Evolutionary conservation across 2,113 vertebrate genomes (phyloP).

Genomic region (Prochilodus magdalenae): DNA sequence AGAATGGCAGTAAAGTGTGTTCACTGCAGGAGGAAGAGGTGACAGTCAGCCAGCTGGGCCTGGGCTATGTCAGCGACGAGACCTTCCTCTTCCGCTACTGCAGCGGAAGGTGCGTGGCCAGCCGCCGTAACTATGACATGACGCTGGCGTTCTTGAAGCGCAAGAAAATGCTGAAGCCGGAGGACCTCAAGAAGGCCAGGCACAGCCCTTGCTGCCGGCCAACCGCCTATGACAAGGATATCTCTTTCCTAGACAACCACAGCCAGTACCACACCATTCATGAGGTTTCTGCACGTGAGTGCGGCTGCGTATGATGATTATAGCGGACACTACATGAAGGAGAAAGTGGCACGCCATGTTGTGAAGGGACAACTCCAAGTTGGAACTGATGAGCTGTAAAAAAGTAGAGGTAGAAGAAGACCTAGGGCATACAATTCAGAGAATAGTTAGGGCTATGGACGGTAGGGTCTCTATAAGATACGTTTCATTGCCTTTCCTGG

Average conservation of each 20-base stretch:
- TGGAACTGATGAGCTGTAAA: background rate
- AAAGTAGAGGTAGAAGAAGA: background rate
- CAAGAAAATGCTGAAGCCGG: conserved; percentile 69
- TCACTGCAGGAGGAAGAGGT: conserved; percentile 70
- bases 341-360: background rate
- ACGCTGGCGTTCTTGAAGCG: conserved; percentile 79
- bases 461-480: background rate
- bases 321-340: background rate
- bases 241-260: conserved; percentile 82
- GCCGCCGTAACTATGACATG: conserved; percentile 83
- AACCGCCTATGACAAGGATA: conserved; percentile 81
- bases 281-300: conserved; percentile 83
- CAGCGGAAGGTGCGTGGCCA: conserved; percentile 80
- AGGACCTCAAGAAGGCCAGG: conserved; percentile 67
- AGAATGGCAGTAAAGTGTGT: conserved; percentile 73
- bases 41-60: conserved; percentile 79
- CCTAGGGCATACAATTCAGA: background rate
- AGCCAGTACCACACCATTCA: conserved; percentile 84
- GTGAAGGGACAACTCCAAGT: too few species aligned
- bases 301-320: conserved; percentile 79
- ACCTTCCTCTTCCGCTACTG: conserved; percentile 87
- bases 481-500: background rate
- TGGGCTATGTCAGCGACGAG: conserved; percentile 86
- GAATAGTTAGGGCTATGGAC: background rate
- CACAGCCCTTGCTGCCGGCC: conserved; percentile 86